Percentiles rank a stretch among this genome's conserved stretches.
Evolutionary conservation across 2,888 invertebrate genomes (phyloP).

Genomic region (Pterobdella sp.): DNA sequence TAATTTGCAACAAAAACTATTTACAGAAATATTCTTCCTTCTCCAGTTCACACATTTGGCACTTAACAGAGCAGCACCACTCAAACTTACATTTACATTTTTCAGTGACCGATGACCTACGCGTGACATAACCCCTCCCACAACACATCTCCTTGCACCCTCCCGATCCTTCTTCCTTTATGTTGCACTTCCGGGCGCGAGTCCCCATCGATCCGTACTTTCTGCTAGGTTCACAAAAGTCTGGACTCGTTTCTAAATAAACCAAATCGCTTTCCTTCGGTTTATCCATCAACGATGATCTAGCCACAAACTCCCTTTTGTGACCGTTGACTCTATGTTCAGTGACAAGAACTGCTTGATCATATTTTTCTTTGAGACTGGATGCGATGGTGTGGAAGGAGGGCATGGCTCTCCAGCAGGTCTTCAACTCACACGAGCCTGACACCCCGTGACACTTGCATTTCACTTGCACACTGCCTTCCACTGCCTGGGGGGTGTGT

Average conservation of each 20-base stretch:
- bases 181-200: conserved; percentile 52
- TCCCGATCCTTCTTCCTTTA: conserved; percentile 74
- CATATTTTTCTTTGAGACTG: conserved; percentile 79
- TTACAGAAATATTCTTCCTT: conserved; percentile 71
- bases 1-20: too few relatives aligned
- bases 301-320: conserved; percentile 56
- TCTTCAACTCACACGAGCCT: conserved; percentile 86
- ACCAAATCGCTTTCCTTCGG: conserved; percentile 86
- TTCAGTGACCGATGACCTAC: conserved; percentile 64
- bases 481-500: conserved; percentile 49
- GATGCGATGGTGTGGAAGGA: conserved; percentile 82
- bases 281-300: conserved; percentile 18
- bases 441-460: conserved; percentile 95
- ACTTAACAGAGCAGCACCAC: conserved; percentile 91
- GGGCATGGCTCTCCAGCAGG: conserved; percentile 89
- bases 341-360: conserved; percentile 74
- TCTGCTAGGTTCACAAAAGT: conserved; percentile 67
- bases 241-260: conserved; percentile 88
- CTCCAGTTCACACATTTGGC: conserved; percentile 71
- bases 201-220: conserved; percentile 64
- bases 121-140: conserved; percentile 81
- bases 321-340: conserved; percentile 40
- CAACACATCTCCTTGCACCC: conserved; percentile 84
- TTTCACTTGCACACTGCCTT: conserved; percentile 61
- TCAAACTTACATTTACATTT: conserved; percentile 87